Base-by-base conservation (phyloP, 2,888 invertebrate genomes). In the Eilema sororculum region DNA sequence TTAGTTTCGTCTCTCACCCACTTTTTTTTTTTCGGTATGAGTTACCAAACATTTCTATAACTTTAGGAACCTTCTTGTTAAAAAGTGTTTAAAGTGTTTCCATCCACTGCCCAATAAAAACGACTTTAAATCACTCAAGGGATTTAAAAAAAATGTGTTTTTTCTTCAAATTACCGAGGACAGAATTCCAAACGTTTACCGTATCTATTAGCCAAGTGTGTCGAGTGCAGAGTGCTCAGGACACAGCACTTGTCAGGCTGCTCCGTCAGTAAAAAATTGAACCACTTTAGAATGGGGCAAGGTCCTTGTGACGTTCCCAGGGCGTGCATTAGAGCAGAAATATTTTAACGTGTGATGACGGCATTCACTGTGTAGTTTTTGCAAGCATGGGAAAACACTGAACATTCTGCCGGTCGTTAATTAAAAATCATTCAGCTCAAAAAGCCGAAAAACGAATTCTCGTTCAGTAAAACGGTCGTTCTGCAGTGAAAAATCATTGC, bases 191-290 rank as follows among this genome's bases (percentile, higher is more conserved):
- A 52, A 52, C 58, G 13, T 58, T 16, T 20, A 25, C 57, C 57
- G 33, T 58, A 58, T 25, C 57, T 58, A 58, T 58, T 24, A 16
- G 2, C 22, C 9, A 24, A 33, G n/a, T 37, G 62, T 68, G 62
- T 62, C 61, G 62, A 62, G 68, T 59, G 46, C 60, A 33, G 57
- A 62, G 68, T 46, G 30, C 60, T 59, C 30, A 30, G 46, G 58
- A 58, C 58, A 24, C 24, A 24, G 37, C 59, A 65, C 52, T 69
- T 37, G 60, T 56, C 25, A 13, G 69, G 37, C 22, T 65, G 52
- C 33, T 22, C 25, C 12, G 9, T 9, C 12, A 58, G 30, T 46
- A 69, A 69, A 65, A 69, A 69, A 56, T n/a, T 52, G n/a, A 56
- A 69, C 60, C 65, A 60, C 59, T 69, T 69, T 13, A 8, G 57